Conservation (phyloP, 2,888 invertebrate genomes). For the Sarcophaga subvicina region DNA sequence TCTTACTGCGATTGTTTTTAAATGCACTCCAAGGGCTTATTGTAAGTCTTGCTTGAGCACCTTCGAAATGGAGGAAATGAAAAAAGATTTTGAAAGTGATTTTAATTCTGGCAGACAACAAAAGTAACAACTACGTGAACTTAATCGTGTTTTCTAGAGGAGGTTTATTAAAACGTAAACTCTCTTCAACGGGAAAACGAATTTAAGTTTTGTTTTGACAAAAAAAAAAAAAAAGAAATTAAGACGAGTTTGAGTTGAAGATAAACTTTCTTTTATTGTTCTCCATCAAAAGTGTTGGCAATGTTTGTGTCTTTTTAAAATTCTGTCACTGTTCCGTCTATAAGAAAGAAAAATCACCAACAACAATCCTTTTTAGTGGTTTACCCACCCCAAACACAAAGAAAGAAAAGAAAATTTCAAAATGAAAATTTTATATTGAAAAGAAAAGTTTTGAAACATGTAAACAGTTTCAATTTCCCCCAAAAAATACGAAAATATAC, state of each 20-base stretch:
- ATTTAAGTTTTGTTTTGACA: no score
- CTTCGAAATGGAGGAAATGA: no score
- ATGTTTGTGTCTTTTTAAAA: neutral
- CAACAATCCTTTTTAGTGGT: slow-evolving; percentile 13
- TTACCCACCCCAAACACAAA: slow-evolving; percentile 7
- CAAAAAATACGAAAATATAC: slow-evolving; percentile 19
- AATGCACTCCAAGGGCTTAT: no score
- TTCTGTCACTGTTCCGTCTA: neutral
- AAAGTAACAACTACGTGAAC: no score
- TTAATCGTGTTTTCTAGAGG: no score
- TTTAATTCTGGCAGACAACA: no score
- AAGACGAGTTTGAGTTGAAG: neutral
- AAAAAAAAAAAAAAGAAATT: neutral
- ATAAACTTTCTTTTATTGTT: slow-evolving; percentile 9
- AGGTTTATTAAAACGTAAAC: no score
- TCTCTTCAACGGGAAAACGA: no score
- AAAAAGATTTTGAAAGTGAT: no score
- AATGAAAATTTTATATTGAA: slow-evolving; percentile 39
- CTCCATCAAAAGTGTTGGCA: slow-evolving; percentile 6
- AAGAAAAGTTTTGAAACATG: slow-evolving; percentile 54
- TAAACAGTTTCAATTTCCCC: slow-evolving; percentile 59
- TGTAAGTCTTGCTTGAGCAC: no score
- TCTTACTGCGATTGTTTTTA: no score
- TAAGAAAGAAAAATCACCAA: neutral
- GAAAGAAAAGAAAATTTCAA: neutral